phyloP scores from a whole-genome alignment of 2,888 invertebrate species.

The Heterodera filipjevi region DNA sequence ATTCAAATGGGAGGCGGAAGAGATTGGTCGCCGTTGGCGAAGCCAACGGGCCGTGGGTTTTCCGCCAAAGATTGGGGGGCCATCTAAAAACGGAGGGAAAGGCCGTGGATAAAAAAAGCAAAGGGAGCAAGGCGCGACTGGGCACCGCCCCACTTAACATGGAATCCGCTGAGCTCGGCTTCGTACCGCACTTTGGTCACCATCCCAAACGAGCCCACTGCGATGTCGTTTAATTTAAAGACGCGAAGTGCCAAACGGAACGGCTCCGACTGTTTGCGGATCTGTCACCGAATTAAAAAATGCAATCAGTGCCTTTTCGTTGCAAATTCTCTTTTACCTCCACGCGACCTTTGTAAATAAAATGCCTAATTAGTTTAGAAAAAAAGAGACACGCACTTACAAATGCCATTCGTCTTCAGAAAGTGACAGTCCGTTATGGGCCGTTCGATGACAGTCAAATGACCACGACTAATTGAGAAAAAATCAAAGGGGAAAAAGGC shows the following conservation, averaged over 20 bases:
- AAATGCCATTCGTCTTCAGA: conserved; percentile 41
- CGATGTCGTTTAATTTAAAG: conserved; percentile 50
- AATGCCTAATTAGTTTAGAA: neutral
- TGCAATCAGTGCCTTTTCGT: neutral
- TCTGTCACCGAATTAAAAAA: neutral
- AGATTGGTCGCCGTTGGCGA: conserved; percentile 37
- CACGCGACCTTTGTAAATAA: neutral
- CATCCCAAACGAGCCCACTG: conserved; percentile 55
- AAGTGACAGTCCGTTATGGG: conserved; percentile 59
- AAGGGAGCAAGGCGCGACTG: neutral
- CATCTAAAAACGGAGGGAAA: conserved; percentile 34
- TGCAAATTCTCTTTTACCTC: neutral
- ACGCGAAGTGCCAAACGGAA: conserved; percentile 59
- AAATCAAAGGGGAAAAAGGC: neutral
- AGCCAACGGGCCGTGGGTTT: conserved; percentile 41
- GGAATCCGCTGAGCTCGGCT: conserved; percentile 51
- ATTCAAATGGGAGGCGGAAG: conserved; percentile 45
- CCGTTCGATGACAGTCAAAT: conserved; percentile 54
- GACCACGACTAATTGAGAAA: conserved; percentile 38
- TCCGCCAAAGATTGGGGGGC: conserved; percentile 43
- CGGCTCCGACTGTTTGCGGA: conserved; percentile 54
- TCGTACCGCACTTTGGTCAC: conserved; percentile 56
- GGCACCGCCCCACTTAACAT: conserved; percentile 38
- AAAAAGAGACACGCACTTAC: conserved; percentile 38
- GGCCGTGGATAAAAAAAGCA: too few relatives aligned